Percentiles rank a stretch among this genome's conserved stretches.
Evolutionary conservation across 2,113 vertebrate genomes (phyloP).

Genomic region (Electrona antarctica): DNA sequence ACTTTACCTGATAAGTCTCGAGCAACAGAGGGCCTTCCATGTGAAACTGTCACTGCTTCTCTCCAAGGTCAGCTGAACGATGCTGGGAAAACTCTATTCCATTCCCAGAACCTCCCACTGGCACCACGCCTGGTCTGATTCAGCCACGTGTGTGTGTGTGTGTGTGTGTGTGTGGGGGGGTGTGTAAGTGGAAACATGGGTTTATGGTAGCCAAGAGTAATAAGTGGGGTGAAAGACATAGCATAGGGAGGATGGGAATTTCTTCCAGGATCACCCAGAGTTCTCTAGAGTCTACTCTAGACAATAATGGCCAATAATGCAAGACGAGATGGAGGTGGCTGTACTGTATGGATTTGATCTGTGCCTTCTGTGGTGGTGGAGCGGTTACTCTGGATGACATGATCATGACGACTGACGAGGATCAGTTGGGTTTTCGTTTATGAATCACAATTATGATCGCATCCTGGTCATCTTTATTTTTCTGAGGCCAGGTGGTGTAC

Average conservation of each 20-base stretch:
- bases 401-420: neutral
- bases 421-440: neutral
- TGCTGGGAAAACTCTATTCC: constrained; percentile 24
- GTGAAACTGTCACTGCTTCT: neutral
- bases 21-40: neutral
- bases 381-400: neutral
- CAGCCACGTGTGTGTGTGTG: neutral
- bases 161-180: neutral
- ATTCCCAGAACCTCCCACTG: constrained; percentile 25
- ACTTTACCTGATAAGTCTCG: constrained; percentile 1
- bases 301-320: neutral
- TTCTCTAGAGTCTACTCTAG: neutral
- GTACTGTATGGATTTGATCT: constrained; percentile 9
- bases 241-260: neutral
- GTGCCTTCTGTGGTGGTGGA: neutral
- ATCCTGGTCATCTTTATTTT: neutral
- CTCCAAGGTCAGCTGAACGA: constrained; percentile 15
- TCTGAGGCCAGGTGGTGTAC: too few species aligned
- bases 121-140: neutral
- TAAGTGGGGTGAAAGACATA: too few species aligned
- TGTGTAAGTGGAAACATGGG: neutral
- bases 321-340: neutral
- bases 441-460: neutral
- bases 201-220: neutral
- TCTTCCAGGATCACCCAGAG: neutral